Evolutionary conservation across 2,797 vertebrate genomes (phyloP).

Genomic region (Myiotriccus ornatus): DNA sequence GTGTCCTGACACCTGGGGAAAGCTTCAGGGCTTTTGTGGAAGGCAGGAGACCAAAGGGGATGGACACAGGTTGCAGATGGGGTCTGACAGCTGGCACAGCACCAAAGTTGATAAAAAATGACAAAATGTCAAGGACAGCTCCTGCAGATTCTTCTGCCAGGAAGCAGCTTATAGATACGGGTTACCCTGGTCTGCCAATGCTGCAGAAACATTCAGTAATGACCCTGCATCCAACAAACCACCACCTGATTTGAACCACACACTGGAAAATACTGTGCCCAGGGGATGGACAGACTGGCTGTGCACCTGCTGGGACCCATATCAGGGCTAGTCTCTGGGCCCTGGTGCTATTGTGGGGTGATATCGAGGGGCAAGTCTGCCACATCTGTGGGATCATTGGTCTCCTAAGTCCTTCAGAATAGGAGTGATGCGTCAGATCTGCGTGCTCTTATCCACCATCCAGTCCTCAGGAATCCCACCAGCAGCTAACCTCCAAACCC

Average conservation of each 20-base stretch:
- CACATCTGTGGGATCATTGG: background rate
- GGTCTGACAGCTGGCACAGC: background rate
- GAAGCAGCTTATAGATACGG: background rate
- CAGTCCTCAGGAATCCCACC: background rate
- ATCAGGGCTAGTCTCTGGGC: background rate
- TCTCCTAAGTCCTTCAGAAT: background rate
- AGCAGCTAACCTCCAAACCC: background rate
- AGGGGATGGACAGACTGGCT: background rate
- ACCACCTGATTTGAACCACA: rapidly evolving
- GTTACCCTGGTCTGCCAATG: background rate
- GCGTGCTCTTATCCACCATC: rapidly evolving
- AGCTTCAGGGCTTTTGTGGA: background rate
- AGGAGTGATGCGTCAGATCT: rapidly evolving
- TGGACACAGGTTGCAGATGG: background rate
- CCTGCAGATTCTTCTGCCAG: background rate
- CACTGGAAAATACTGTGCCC: background rate
- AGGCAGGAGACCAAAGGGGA: background rate
- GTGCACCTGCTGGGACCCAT: rapidly evolving
- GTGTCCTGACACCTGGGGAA: background rate
- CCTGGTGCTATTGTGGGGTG: background rate
- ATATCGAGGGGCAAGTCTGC: background rate
- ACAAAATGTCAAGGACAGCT: background rate
- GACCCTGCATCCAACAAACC: background rate
- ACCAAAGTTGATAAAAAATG: background rate
- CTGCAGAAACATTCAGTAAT: background rate